phyloP scores from a whole-genome alignment of 35 echinoderm and acorn worm species.

The Eucidaris tribuloides region DNA sequence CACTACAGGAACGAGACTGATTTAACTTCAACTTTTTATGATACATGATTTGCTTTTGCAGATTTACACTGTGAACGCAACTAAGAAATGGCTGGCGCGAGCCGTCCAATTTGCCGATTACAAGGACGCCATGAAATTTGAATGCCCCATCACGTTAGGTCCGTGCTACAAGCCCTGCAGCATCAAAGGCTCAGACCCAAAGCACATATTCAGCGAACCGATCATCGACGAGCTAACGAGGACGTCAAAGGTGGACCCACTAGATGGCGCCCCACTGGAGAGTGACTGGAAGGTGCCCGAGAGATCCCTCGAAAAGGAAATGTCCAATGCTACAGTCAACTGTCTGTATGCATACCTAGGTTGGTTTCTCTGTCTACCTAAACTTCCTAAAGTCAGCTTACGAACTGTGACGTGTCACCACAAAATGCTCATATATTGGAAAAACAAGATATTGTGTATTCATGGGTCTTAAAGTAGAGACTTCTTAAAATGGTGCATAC shows the following conservation, averaged over 20 bases:
- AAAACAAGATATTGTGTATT: no score
- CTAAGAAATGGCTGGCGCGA: slow-evolving; percentile 55
- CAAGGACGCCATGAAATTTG: slow-evolving; percentile 56
- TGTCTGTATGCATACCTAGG: slow-evolving; percentile 76
- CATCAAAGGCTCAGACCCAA: slow-evolving; percentile 82
- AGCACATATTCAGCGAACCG: slow-evolving; percentile 90
- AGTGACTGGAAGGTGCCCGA: slow-evolving; percentile 78
- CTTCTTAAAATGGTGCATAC: no score
- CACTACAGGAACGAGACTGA: not conserved
- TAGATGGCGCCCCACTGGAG: slow-evolving; percentile 84
- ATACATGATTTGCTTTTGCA: not conserved
- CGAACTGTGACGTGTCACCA: no score
- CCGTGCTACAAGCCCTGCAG: slow-evolving; percentile 75
- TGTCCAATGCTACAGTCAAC: slow-evolving; percentile 58
- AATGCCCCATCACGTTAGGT: slow-evolving; percentile 79
- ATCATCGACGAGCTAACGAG: slow-evolving; percentile 86
- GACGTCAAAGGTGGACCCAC: slow-evolving; percentile 90
- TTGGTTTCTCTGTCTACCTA: not conserved
- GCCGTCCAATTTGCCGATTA: slow-evolving; percentile 54
- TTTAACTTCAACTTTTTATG: not conserved
- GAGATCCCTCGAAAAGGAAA: slow-evolving; percentile 53
- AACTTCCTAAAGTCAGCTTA: not conserved
- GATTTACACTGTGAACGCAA: slow-evolving; percentile 44
- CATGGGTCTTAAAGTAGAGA: no score
- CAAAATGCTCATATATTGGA: no score